Conservation (phyloP, 2,888 invertebrate genomes). For the Drosophila phalerata region DNA sequence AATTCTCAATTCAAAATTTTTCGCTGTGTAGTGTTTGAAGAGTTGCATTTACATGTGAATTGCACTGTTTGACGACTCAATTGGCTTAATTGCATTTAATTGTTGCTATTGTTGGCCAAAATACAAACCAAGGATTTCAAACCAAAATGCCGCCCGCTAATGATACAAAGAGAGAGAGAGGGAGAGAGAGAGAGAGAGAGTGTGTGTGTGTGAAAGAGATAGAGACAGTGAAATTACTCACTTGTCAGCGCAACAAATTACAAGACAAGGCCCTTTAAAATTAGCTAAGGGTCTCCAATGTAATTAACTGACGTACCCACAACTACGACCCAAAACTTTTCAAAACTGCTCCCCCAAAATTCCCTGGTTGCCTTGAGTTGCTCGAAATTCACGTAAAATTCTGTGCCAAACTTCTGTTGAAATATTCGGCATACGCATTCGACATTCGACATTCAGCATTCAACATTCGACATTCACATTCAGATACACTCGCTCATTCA, state of each 20-base stretch:
- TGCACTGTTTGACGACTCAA: constrained; percentile 69
- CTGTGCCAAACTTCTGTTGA: constrained; percentile 72
- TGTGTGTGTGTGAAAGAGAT: too few relatives aligned
- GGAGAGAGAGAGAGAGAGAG: constrained; percentile 9
- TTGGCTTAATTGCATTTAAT: constrained; percentile 76
- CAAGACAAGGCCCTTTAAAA: constrained; percentile 52
- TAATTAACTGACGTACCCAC: constrained; percentile 50
- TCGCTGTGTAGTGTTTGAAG: constrained; percentile 42
- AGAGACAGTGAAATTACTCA: constrained; percentile 52
- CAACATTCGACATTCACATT: constrained; percentile 44
- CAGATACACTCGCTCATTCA: constrained; percentile 44
- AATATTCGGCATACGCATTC: constrained; percentile 75
- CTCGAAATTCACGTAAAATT: constrained; percentile 73
- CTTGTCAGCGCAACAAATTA: constrained; percentile 64
- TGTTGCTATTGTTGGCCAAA: constrained; percentile 59
- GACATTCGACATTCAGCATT: constrained; percentile 26
- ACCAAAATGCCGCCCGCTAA: constrained; percentile 48
- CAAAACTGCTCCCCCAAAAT: constrained; percentile 33
- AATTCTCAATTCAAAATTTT: neutral
- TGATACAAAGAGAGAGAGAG: constrained; percentile 27
- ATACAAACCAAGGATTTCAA: constrained; percentile 56
- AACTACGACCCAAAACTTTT: constrained; percentile 32
- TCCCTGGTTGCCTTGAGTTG: neutral
- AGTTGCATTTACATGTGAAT: constrained; percentile 69
- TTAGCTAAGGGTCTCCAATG: constrained; percentile 53